These are phyloP conservation scores for Echiichthys vipera DNA, from an alignment of 2,797 vertebrate genomes.

Conservation along the genomic window DNA sequence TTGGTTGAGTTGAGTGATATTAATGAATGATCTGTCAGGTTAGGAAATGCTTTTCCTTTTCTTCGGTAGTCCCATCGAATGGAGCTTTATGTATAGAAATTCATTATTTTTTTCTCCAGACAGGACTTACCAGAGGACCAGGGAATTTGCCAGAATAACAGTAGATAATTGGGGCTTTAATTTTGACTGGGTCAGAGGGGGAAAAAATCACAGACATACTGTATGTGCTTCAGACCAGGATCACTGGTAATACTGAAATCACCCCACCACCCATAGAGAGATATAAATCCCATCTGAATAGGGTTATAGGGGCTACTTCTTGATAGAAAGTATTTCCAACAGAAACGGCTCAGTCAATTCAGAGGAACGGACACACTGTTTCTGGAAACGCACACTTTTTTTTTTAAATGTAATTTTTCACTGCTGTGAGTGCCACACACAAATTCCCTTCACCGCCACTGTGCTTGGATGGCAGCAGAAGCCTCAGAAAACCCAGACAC, in stretches of 20 bases:
- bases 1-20: background rate
- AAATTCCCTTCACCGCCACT: conserved; percentile 15
- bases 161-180: background rate
- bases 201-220: background rate
- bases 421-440: conserved; percentile 29
- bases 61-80: background rate
- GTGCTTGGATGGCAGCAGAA: background rate
- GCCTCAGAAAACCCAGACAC: background rate
- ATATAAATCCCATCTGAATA: background rate
- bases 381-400: no score
- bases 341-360: conserved; percentile 7
- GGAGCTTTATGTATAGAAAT: background rate
- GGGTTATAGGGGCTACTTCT: background rate
- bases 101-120: conserved; percentile 1
- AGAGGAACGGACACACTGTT: conserved; percentile 5
- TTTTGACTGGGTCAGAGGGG: background rate
- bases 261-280: background rate
- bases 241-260: conserved; percentile 5
- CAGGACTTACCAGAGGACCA: background rate
- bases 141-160: background rate
- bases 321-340: background rate
- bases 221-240: background rate
- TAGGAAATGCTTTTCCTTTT: background rate
- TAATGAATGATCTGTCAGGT: background rate
- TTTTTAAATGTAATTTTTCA: conserved; percentile 36